Conservation (phyloP, 2,797 vertebrate genomes). For the Anomalospiza imberbis region DNA sequence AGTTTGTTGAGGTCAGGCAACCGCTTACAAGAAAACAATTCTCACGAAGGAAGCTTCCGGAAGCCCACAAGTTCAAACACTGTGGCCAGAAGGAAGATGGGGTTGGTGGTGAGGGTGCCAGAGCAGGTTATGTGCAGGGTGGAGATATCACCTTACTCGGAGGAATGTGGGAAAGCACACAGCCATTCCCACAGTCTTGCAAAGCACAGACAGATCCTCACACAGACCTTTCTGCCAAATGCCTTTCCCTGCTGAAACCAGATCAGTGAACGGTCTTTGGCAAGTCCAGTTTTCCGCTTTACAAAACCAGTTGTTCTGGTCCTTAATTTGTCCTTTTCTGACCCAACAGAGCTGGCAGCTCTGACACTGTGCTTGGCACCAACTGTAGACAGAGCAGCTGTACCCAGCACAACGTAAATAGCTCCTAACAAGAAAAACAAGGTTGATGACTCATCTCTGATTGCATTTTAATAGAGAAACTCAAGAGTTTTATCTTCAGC, state of each 20-base stretch:
- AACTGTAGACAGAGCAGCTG: conserved; percentile 21
- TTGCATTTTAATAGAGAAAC: neutral
- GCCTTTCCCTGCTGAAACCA: neutral
- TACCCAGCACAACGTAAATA: conserved; percentile 1
- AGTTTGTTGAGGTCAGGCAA: neutral
- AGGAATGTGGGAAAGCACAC: neutral
- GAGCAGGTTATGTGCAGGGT: neutral
- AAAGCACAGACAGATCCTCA: neutral
- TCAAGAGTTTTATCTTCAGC: neutral
- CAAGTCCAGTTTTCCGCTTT: neutral
- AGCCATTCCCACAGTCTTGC: neutral
- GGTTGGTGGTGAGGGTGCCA: fast-evolving
- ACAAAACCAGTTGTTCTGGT: neutral
- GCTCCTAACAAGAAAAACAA: conserved; percentile 17
- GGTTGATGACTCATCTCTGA: neutral
- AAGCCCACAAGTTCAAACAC: neutral
- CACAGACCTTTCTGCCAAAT: neutral
- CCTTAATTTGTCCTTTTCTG: conserved; percentile 21
- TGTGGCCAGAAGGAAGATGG: neutral
- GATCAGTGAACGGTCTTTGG: neutral
- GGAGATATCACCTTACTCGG: no score
- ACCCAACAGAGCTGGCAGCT: neutral
- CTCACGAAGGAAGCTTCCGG: neutral
- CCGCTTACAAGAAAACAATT: neutral
- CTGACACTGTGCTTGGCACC: neutral